Evolutionary conservation across 2,888 invertebrate species (phyloP).

Genomic region (Drosophila affinis): DNA sequence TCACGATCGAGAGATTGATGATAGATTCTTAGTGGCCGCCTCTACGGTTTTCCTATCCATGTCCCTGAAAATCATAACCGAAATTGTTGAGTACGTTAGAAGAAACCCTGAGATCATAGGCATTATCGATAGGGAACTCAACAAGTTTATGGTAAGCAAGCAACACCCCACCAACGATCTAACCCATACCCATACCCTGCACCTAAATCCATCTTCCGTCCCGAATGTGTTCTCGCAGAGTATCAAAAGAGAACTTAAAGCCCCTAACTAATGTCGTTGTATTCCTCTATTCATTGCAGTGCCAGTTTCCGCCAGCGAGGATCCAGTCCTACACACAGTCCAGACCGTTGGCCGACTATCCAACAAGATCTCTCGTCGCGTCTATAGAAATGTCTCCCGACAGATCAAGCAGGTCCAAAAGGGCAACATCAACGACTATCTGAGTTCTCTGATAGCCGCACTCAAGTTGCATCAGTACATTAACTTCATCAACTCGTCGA

Average conservation of each 20-base stretch:
- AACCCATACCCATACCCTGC: background rate
- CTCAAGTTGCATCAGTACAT: constrained; percentile 84
- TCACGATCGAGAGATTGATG: constrained; percentile 79
- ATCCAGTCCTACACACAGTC: constrained; percentile 88
- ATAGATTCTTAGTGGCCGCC: constrained; percentile 82
- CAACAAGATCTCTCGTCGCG: constrained; percentile 88
- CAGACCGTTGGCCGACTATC: constrained; percentile 90
- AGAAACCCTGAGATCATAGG: constrained; percentile 82
- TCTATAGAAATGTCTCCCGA: constrained; percentile 87
- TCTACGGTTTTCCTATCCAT: constrained; percentile 83
- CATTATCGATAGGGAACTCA: constrained; percentile 82
- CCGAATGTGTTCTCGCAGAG: background rate
- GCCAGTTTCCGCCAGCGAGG: constrained; percentile 86
- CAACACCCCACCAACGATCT: background rate
- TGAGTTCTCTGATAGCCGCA: constrained; percentile 84
- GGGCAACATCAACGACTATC: constrained; percentile 84
- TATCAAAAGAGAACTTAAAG: background rate
- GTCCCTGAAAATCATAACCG: constrained; percentile 82
- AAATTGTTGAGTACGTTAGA: constrained; percentile 82
- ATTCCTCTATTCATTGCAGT: constrained; percentile 83
- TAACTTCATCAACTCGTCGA: constrained; percentile 84
- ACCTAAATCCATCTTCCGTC: background rate
- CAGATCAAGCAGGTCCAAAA: constrained; percentile 85
- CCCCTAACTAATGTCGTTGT: background rate
- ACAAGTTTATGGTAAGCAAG: constrained; percentile 80